A percentile compares a stretch with the other conserved stretches of the same genome.
Evolutionary conservation across 92 coral and sea anemone genomes (phyloP).

Genomic region (Porites cylindrica): DNA sequence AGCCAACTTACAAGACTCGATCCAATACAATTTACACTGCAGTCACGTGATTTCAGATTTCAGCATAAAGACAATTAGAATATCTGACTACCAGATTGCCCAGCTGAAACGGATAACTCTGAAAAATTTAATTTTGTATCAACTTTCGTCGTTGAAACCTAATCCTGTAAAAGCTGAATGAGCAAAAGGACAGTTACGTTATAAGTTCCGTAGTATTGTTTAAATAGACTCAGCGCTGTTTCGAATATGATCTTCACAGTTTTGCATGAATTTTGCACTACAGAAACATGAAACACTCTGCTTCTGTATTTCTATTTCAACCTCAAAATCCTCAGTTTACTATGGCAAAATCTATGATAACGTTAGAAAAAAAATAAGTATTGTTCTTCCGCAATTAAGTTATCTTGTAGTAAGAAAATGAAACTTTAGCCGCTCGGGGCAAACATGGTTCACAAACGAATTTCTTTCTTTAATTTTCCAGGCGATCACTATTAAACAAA

Average conservation of each 20-base stretch:
- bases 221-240: not conserved
- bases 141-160: constrained; percentile 35
- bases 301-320: too few relatives aligned
- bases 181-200: constrained; percentile 6
- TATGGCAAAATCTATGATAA: too few relatives aligned
- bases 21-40: not conserved
- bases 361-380: too few relatives aligned
- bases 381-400: too few relatives aligned
- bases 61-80: constrained; percentile 24
- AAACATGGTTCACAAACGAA: too few relatives aligned
- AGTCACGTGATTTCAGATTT: constrained; percentile 43
- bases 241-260: constrained; percentile 24
- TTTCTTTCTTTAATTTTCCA: not conserved
- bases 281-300: not conserved
- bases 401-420: too few relatives aligned
- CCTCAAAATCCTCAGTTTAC: too few relatives aligned
- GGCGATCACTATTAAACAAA: not conserved
- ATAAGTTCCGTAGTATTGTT: constrained; percentile 8
- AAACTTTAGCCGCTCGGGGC: too few relatives aligned
- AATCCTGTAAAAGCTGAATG: constrained; percentile 19
- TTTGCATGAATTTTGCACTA: not conserved
- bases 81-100: constrained; percentile 57
- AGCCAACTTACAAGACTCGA: too few relatives aligned
- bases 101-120: constrained; percentile 64
- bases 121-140: constrained; percentile 6